phyloP scores from a whole-genome alignment of 2,888 invertebrate species.

The Eupithecia dodoneata region DNA sequence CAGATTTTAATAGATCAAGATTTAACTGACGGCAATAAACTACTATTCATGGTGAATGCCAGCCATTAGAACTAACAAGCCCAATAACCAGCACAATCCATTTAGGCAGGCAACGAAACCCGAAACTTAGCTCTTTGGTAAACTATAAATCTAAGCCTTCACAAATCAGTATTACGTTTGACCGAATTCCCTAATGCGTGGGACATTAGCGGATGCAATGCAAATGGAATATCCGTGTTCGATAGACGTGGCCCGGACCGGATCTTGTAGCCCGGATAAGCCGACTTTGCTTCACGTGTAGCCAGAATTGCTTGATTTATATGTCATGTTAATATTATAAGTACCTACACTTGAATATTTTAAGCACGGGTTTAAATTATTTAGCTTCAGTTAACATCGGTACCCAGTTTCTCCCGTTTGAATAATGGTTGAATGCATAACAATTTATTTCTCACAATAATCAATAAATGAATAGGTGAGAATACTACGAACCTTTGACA shows the following conservation, averaged over 20 bases:
- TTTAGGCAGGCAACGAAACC: constrained; percentile 5
- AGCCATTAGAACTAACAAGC: background rate
- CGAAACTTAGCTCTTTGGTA: constrained; percentile 16
- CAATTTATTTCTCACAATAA: background rate
- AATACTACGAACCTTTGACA: constrained; percentile 7
- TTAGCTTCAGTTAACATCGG: background rate
- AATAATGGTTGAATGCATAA: background rate
- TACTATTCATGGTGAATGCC: background rate
- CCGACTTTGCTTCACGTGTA: constrained; percentile 56
- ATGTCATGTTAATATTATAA: constrained; percentile 15
- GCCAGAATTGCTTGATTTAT: constrained; percentile 50
- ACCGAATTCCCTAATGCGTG: constrained; percentile 53
- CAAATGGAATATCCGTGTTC: constrained; percentile 74
- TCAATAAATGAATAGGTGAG: background rate
- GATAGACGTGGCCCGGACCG: constrained; percentile 63
- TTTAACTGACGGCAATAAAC: background rate
- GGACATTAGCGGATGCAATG: constrained; percentile 60
- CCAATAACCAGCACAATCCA: background rate
- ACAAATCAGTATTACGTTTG: constrained; percentile 47
- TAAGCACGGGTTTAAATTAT: background rate
- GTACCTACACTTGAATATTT: background rate
- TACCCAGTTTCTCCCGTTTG: background rate
- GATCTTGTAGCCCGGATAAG: constrained; percentile 64
- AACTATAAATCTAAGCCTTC: constrained; percentile 27
- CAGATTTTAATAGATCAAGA: background rate